Evolutionary conservation across 2,113 vertebrate genomes (phyloP).

Genomic region (Paramisgurnus dabryanus): DNA sequence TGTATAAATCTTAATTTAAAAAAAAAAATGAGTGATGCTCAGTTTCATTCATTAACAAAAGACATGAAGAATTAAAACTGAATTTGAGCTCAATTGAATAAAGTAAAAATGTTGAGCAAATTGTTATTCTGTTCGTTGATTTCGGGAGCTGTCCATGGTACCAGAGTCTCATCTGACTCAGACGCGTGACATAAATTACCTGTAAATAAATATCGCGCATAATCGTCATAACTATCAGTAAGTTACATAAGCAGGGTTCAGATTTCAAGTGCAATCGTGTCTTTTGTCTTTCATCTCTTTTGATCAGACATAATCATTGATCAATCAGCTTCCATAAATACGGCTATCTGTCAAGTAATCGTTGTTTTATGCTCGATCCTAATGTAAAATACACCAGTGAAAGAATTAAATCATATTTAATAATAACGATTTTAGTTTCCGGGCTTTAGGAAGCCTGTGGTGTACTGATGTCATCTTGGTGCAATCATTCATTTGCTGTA

Average conservation of each 20-base stretch:
- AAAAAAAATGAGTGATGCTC: too few species aligned
- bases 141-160: conserved; percentile 34
- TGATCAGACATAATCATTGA: background rate
- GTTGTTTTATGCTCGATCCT: background rate
- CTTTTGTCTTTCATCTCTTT: background rate
- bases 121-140: background rate
- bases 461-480: conserved; percentile 56
- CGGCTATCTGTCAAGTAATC: background rate
- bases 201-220: background rate
- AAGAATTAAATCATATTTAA: background rate
- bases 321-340: conserved; percentile 5
- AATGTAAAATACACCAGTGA: background rate
- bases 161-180: background rate
- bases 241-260: too few species aligned
- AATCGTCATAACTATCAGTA: background rate
- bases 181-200: background rate
- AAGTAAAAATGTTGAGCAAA: background rate
- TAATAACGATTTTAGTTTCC: background rate
- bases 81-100: background rate
- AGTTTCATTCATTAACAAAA: too few species aligned
- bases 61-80: too few species aligned
- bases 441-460: conserved; percentile 22
- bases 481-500: conserved; percentile 60
- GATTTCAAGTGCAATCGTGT: background rate
- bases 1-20: too few species aligned